A percentile compares a stretch with the other conserved stretches of the same genome.
Evolutionary conservation across 2,113 vertebrate genomes (phyloP).

Genomic region (Ictalurus punctatus): DNA sequence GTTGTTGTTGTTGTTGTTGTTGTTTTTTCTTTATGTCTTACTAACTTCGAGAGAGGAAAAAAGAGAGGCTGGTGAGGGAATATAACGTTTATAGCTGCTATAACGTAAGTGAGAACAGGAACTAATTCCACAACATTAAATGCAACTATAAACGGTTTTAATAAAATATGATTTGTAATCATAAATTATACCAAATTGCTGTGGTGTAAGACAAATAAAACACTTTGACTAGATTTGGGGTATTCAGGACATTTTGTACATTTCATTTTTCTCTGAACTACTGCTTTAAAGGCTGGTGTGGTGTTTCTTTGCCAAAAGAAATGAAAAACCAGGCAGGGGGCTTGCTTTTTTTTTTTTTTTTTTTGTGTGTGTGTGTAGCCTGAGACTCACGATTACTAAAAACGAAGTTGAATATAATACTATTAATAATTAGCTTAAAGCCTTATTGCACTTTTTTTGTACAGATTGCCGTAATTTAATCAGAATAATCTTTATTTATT

Average conservation of each 20-base stretch:
- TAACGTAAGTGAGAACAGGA: neutral
- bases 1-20: neutral
- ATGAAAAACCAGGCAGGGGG: too few relatives aligned
- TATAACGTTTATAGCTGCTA: neutral
- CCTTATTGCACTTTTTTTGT: constrained; percentile 60
- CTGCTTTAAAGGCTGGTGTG: neutral
- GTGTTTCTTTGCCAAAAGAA: neutral
- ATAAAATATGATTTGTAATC: neutral
- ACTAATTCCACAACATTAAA: neutral
- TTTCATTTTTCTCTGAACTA: neutral
- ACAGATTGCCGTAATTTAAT: constrained; percentile 49
- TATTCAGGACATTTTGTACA: neutral
- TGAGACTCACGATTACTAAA: constrained; percentile 29
- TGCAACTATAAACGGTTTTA: neutral
- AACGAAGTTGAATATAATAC: neutral
- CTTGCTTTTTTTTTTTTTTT: neutral
- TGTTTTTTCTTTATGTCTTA: neutral
- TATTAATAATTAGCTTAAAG: constrained; percentile 13
- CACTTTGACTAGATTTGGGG: neutral
- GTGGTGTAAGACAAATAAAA: neutral
- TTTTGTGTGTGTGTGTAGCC: neutral
- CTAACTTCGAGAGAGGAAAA: neutral
- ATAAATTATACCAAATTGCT: neutral
- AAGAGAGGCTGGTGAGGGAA: neutral
- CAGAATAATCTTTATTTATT: constrained; percentile 45